Conservation (phyloP, 2,797 vertebrate species). For the Propithecus deckenii region DNA sequence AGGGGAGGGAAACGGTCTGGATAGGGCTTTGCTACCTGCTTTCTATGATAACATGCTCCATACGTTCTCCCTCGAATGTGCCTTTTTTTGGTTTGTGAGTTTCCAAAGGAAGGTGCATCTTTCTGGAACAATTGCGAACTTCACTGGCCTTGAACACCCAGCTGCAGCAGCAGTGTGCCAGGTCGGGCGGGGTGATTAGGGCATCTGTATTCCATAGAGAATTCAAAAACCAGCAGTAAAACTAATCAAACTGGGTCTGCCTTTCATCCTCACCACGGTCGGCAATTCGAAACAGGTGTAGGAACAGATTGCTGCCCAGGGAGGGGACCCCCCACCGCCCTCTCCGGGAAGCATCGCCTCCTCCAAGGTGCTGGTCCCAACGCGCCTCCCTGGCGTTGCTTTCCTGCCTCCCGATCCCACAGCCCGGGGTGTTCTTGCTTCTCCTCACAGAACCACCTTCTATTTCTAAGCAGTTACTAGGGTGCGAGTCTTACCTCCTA, state of each 20-base stretch:
- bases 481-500: fast-evolving
- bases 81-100: not conserved
- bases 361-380: fast-evolving
- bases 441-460: too few relatives aligned
- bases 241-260: not conserved
- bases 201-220: not conserved
- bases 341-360: fast-evolving
- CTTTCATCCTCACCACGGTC: not conserved
- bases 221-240: not conserved
- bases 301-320: too few relatives aligned
- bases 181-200: fast-evolving
- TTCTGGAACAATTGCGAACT: not conserved
- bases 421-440: fast-evolving
- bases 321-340: too few relatives aligned
- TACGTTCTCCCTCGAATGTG: too few relatives aligned
- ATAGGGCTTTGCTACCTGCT: fast-evolving
- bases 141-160: not conserved
- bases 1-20: not conserved
- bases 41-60: not conserved
- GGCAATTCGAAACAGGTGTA: fast-evolving
- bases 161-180: not conserved
- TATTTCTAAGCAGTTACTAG: fast-evolving
- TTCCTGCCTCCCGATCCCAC: too few relatives aligned
- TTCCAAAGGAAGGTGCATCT: not conserved
- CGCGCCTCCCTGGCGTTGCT: not conserved